These are phyloP conservation scores for Euwallacea fornicatus DNA, from an alignment of 1,140 invertebrate genomes.

Conservation along the genomic window DNA sequence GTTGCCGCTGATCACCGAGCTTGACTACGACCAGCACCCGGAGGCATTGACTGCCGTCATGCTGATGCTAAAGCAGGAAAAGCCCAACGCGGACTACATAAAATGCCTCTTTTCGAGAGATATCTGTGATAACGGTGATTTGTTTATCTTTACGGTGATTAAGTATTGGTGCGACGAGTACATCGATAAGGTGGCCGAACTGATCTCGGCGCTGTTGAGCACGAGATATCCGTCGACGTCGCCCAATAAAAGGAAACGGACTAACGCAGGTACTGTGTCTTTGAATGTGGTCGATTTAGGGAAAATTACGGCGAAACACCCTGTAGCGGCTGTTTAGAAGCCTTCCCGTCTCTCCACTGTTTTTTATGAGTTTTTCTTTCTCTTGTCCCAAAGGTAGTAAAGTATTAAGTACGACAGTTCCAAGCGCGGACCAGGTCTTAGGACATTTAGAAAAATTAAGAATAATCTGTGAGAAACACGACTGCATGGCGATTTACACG, in stretches of 20 bases:
- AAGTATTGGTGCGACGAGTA: constrained; percentile 92
- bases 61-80: constrained; percentile 88
- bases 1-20: constrained; percentile 84
- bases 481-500: constrained; percentile 68
- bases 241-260: constrained; percentile 87
- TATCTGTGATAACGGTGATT: constrained; percentile 70
- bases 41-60: constrained; percentile 91
- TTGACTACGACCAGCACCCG: constrained; percentile 85
- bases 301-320: too few species aligned
- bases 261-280: constrained; percentile 46
- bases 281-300: too few species aligned
- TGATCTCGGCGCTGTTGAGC: constrained; percentile 75
- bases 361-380: constrained; percentile 13
- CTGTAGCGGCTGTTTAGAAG: background rate
- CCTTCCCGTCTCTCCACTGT: background rate
- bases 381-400: constrained; percentile 46
- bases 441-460: constrained; percentile 90
- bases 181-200: constrained; percentile 85
- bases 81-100: constrained; percentile 83
- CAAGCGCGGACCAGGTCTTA: constrained; percentile 79
- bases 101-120: constrained; percentile 80
- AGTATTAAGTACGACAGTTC: constrained; percentile 55
- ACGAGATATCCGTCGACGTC: constrained; percentile 81
- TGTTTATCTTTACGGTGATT: constrained; percentile 85
- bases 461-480: constrained; percentile 65